These are phyloP conservation scores for Parotocinclus haroldoi DNA, from an alignment of 2,797 vertebrate species.

Conservation along the genomic window DNA sequence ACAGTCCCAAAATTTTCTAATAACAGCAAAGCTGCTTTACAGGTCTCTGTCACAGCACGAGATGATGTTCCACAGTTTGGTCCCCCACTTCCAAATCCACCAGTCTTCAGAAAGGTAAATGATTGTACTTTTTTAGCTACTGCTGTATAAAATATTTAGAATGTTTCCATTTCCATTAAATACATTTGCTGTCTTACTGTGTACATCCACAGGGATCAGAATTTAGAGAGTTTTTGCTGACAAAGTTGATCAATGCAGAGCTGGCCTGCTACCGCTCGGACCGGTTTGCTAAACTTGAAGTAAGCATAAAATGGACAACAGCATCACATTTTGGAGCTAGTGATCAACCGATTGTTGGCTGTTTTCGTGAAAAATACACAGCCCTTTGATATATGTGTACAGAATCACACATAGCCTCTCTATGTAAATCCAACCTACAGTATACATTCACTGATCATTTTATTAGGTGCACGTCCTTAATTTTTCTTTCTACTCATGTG, in stretches of 20 bases:
- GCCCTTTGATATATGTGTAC: too few relatives aligned
- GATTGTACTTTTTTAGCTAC: neutral
- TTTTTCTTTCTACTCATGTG: too few relatives aligned
- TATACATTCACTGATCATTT: too few relatives aligned
- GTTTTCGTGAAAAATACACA: constrained; percentile 1
- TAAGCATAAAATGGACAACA: constrained; percentile 49
- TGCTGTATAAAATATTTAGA: neutral
- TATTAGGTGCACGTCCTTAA: too few relatives aligned
- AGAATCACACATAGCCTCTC: too few relatives aligned
- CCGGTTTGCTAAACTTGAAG: constrained; percentile 84
- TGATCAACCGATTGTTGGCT: neutral
- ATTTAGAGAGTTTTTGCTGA: constrained; percentile 82
- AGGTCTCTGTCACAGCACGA: constrained; percentile 81
- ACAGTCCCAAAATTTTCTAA: neutral
- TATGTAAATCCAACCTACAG: too few relatives aligned
- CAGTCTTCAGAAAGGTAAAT: constrained; percentile 78
- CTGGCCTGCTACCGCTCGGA: constrained; percentile 81
- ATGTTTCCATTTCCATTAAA: constrained; percentile 8
- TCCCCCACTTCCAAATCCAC: constrained; percentile 73
- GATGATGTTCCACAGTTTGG: constrained; percentile 82
- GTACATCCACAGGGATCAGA: constrained; percentile 68
- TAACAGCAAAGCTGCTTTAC: constrained; percentile 22
- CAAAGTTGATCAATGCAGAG: constrained; percentile 84
- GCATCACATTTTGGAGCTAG: constrained; percentile 1
- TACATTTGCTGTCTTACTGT: constrained; percentile 28